These are phyloP conservation scores for Peromyscus maniculatus DNA, from an alignment of 2,113 vertebrate genomes.

Conservation along the genomic window DNA sequence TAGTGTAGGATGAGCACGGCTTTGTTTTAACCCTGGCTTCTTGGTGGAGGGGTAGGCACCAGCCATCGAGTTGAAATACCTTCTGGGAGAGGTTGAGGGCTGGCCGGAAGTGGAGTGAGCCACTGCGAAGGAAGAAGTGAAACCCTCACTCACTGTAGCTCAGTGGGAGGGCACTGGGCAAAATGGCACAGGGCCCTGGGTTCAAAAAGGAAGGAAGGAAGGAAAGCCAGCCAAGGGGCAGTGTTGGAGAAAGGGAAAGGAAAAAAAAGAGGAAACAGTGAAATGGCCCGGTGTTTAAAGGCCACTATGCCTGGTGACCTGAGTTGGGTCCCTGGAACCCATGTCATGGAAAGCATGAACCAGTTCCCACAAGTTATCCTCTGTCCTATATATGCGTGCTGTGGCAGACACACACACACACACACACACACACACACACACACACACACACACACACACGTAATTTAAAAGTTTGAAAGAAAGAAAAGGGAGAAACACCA, in stretches of 20 bases:
- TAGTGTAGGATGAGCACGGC: neutral
- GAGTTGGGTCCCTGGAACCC: neutral
- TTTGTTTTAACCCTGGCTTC: neutral
- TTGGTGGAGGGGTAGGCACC: neutral
- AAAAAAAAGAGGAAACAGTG: neutral
- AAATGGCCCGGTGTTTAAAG: neutral
- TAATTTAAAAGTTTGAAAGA: neutral
- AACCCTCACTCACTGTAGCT: neutral
- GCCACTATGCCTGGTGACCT: neutral
- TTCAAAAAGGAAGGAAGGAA: neutral
- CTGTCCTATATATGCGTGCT: neutral
- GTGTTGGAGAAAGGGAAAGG: neutral
- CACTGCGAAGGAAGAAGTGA: neutral
- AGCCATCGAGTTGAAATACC: neutral
- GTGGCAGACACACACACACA: rapidly evolving
- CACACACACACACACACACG: neutral
- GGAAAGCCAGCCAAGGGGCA: neutral
- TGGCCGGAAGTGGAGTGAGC: neutral
- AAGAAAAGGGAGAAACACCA: neutral
- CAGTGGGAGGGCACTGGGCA: neutral
- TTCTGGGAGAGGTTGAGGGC: neutral
- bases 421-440: neutral
- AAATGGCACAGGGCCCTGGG: neutral
- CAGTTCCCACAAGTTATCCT: neutral
- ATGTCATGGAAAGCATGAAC: neutral